phyloP scores from a whole-genome alignment of 1,140 invertebrate species.

The Brachionus rubens region DNA sequence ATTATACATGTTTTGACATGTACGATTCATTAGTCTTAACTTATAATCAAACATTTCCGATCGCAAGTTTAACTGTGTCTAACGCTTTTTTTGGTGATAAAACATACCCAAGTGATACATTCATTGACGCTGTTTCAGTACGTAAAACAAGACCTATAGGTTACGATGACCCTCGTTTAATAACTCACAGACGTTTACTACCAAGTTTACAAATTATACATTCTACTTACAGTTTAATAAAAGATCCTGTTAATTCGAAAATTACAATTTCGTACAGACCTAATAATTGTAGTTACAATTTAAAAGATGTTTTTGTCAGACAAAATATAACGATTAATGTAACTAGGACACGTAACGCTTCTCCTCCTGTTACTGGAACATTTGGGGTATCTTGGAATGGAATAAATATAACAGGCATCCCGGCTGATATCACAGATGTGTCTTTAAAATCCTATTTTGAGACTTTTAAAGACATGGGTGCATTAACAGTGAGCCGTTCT shows the following conservation, averaged over 20 bases:
- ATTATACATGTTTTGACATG: conserved; percentile 32
- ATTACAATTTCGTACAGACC: not conserved
- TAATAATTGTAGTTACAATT: conserved; percentile 13
- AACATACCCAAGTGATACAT: not conserved
- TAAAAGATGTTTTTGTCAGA: not conserved
- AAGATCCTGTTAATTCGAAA: not conserved
- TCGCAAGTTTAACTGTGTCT: too few species aligned
- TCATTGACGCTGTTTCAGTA: conserved; percentile 10
- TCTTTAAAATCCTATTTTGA: conserved; percentile 10
- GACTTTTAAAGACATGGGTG: not conserved
- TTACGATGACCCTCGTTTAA: not conserved
- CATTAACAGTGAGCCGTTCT: conserved; percentile 9
- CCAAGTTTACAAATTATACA: not conserved
- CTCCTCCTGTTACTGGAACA: not conserved
- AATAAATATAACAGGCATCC: not conserved
- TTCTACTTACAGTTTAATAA: not conserved
- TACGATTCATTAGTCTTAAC: too few species aligned
- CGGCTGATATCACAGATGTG: not conserved
- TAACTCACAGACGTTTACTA: not conserved
- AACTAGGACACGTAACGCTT: not conserved
- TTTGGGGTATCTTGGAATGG: conserved; percentile 1
- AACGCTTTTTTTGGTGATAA: not conserved
- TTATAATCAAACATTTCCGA: too few species aligned
- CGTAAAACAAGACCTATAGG: not conserved
- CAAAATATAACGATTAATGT: not conserved